These are phyloP conservation scores for Eulemur rufifrons DNA, from an alignment of 2,113 vertebrate genomes.

Conservation along the genomic window DNA sequence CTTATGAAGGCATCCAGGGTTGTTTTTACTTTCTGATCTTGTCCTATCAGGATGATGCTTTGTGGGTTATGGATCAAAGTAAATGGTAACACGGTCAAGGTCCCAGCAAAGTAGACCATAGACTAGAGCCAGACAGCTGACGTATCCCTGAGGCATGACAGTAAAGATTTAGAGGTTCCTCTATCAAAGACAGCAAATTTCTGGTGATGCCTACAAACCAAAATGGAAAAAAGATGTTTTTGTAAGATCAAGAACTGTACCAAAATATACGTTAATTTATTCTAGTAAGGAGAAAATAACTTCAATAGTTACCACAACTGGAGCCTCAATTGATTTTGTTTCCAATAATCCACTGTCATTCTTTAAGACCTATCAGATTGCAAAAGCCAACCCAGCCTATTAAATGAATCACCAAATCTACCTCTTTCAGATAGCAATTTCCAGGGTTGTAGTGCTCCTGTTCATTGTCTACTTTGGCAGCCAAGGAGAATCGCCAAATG, in stretches of 20 bases:
- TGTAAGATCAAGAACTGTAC: not conserved
- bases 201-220: not conserved
- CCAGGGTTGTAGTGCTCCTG: not conserved
- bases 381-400: not conserved
- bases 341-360: not conserved
- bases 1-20: not conserved
- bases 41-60: not conserved
- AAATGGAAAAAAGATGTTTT: conserved; percentile 3
- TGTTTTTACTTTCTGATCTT: conserved; percentile 1
- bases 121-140: not conserved
- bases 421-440: not conserved
- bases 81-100: not conserved
- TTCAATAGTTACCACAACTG: not conserved
- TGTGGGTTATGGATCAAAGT: not conserved
- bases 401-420: not conserved
- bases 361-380: not conserved
- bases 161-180: not conserved
- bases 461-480: not conserved
- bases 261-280: not conserved
- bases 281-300: not conserved
- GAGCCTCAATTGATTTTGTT: not conserved
- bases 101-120: not conserved
- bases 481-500: not conserved
- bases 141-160: not conserved
- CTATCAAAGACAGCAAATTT: not conserved